Base-by-base conservation (phyloP, 2,888 invertebrate species). In the Diachrysia chrysitis region DNA sequence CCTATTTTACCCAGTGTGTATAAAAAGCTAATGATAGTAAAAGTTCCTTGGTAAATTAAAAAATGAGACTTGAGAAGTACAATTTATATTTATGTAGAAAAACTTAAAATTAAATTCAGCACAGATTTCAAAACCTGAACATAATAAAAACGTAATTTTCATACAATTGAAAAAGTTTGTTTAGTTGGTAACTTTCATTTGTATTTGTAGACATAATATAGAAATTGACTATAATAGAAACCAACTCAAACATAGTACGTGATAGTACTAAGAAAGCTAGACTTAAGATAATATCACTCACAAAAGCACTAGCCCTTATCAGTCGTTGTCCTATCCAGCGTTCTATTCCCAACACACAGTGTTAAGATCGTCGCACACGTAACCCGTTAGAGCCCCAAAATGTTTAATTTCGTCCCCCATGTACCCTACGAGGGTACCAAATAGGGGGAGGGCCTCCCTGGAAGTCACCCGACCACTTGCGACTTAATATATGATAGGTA, bases 341-440 rank as follows among this genome's bases (percentile, higher is more conserved):
- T 73, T 85, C 61, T 85, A 83, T 69, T 53, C 64, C 73, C 48
- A 64, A 78, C 78, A 77, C 78, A 81, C 77, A 69, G 83, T 76
- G 87, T 88, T 89, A 89, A 90, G 90, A 90, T 88, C 89, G 84
- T 88, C 85, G 87, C 88, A 90, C 92, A 92, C 92, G 91, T 93
- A 93, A 90, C 93, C 92, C 92, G 93, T 94, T 93, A 89, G 86
- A 89, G 86, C 89, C 86, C 90, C 90, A 86, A 93, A 95, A 95
- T 94, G 94, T 94, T 95, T 94, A 94, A 94, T 95, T 93, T 93
- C 86, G 86, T 86, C 91, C 92, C 91, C 89, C 75, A 75, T 84
- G 83, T 79, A 81, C 78, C 80, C 68, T 69, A 64, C 78, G 83
- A 77, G 81, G 71, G 75, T 72, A 82, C 85, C 81, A 83, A 82